Conservation (phyloP, 2,888 invertebrate species). For the Drosophila stalkeri region DNA sequence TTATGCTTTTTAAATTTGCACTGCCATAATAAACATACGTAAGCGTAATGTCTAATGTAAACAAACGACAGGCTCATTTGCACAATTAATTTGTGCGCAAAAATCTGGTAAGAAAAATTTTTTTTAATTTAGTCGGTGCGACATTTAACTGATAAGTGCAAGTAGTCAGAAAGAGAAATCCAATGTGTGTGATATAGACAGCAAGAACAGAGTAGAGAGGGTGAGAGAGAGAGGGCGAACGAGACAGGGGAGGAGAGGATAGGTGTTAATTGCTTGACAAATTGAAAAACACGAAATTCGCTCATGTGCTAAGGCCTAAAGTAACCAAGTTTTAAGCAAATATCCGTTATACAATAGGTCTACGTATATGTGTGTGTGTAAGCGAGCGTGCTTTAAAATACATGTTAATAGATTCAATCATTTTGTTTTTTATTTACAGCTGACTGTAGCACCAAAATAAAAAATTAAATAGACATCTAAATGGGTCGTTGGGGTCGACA, state of each 20-base stretch:
- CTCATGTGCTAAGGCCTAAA: conserved; percentile 66
- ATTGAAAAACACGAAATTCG: conserved; percentile 71
- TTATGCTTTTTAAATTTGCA: conserved; percentile 30
- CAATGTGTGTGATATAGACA: background rate
- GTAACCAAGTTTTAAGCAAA: conserved; percentile 55
- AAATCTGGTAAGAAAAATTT: conserved; percentile 26
- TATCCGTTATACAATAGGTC: conserved; percentile 67
- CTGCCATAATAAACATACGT: conserved; percentile 14
- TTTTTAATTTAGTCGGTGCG: conserved; percentile 29
- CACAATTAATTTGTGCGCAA: conserved; percentile 64
- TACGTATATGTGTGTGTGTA: conserved; percentile 1
- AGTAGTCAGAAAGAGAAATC: conserved; percentile 41
- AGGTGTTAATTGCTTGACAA: conserved; percentile 77
- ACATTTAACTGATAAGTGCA: conserved; percentile 47
- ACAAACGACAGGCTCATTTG: conserved; percentile 55
- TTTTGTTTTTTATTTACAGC: conserved; percentile 64
- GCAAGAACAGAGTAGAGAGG: background rate
- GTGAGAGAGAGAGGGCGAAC: background rate
- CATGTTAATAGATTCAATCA: conserved; percentile 65
- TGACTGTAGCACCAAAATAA: conserved; percentile 34
- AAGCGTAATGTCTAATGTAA: conserved; percentile 43
- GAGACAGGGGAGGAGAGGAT: conserved; percentile 5
- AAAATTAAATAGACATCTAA: conserved; percentile 31
- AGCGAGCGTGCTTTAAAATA: conserved; percentile 28
- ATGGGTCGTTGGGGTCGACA: conserved; percentile 85